Evolutionary conservation across 2,113 vertebrate species (phyloP).

Genomic region (Chaetura pelagica): DNA sequence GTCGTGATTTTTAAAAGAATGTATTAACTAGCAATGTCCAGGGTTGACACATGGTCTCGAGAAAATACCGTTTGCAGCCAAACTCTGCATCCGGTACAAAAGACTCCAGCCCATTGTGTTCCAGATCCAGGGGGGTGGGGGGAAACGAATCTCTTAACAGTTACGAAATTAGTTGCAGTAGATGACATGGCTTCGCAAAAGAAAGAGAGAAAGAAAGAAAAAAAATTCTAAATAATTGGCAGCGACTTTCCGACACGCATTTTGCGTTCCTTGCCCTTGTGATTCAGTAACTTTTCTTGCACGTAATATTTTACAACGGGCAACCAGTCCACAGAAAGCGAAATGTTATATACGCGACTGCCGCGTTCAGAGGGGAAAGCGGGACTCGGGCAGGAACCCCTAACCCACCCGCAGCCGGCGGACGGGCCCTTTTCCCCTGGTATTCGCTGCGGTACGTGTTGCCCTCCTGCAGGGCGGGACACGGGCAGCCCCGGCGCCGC

Average conservation of each 20-base stretch:
- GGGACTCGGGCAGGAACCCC: neutral
- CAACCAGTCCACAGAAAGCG: neutral
- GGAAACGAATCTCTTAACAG: neutral
- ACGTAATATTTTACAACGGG: neutral
- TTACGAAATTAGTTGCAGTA: neutral
- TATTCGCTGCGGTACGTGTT: no score
- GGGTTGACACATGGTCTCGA: neutral
- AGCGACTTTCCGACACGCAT: neutral
- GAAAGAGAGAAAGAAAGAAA: neutral
- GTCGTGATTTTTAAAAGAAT: neutral
- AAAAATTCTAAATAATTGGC: neutral
- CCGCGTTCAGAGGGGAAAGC: neutral
- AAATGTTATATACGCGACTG: fast-evolving
- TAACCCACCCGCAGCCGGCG: neutral
- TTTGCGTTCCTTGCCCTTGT: neutral
- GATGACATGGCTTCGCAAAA: neutral
- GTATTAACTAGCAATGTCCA: neutral
- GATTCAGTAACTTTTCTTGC: neutral
- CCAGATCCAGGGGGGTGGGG: neutral
- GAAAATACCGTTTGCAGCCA: neutral
- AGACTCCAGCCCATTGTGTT: neutral
- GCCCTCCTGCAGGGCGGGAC: neutral
- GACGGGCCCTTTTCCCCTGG: no score
- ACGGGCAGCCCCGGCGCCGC: neutral
- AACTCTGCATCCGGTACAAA: neutral